Conservation (phyloP, 2,888 invertebrate genomes). For the Octonoba sinensis region DNA sequence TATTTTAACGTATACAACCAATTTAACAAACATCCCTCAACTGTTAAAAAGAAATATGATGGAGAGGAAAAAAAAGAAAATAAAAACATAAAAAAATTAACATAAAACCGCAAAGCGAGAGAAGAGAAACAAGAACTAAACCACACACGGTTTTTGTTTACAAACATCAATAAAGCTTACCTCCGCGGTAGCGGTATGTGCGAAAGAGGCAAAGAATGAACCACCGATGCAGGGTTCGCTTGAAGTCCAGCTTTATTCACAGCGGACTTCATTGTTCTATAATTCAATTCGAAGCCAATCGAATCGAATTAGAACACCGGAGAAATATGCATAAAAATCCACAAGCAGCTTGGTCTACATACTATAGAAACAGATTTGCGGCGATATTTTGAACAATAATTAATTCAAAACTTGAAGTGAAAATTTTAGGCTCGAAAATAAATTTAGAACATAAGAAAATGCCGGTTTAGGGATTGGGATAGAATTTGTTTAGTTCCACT, state of each 20-base stretch:
- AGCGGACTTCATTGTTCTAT: slow-evolving; percentile 53
- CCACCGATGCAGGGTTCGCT: slow-evolving; percentile 11
- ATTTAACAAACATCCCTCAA: background rate
- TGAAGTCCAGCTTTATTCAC: slow-evolving; percentile 31
- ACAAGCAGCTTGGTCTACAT: background rate
- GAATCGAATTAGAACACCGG: slow-evolving; percentile 43
- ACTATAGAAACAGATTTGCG: too few relatives aligned
- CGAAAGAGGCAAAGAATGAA: slow-evolving; percentile 27
- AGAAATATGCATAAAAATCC: background rate
- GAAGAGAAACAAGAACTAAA: background rate
- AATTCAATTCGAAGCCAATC: slow-evolving; percentile 53
- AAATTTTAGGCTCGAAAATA: too few relatives aligned
- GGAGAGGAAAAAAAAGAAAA: background rate
- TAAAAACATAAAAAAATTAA: background rate
- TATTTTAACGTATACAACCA: too few relatives aligned
- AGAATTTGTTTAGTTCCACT: too few relatives aligned
- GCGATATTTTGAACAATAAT: too few relatives aligned
- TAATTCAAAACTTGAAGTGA: too few relatives aligned
- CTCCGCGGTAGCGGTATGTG: slow-evolving; percentile 50
- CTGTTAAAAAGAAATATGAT: background rate
- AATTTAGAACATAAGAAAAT: too few relatives aligned
- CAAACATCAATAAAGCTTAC: slow-evolving; percentile 47
- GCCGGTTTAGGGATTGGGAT: too few relatives aligned
- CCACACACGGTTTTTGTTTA: slow-evolving; percentile 36
- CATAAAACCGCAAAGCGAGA: background rate